Conservation (phyloP, 2,797 vertebrate species). For the Muscicapa comitata region DNA sequence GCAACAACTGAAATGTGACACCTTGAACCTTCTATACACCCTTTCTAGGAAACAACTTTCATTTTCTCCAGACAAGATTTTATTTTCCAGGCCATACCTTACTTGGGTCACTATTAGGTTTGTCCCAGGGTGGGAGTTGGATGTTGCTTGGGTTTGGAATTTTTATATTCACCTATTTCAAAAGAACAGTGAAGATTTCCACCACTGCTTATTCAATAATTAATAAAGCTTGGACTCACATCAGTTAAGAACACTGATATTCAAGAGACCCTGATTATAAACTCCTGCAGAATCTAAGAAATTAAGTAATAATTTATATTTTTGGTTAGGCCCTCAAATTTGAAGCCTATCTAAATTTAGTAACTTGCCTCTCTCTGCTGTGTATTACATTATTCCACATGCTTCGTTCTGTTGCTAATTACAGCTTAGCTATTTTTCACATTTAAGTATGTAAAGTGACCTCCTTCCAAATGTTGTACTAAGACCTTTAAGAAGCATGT, state of each 20-base stretch:
- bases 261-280: not conserved
- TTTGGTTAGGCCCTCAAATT: not conserved
- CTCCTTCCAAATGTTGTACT: not conserved
- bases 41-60: not conserved
- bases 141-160: not conserved
- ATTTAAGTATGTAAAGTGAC: not conserved
- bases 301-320: not conserved
- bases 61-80: not conserved
- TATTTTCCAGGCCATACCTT: not conserved
- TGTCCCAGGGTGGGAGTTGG: fast-evolving
- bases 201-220: not conserved
- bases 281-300: not conserved
- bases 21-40: not conserved
- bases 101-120: not conserved
- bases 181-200: not conserved
- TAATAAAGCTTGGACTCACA: not conserved
- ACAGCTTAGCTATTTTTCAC: not conserved
- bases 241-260: not conserved
- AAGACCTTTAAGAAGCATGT: not conserved
- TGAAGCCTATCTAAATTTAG: not conserved
- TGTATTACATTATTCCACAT: not conserved
- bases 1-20: not conserved
- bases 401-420: not conserved
- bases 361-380: not conserved
- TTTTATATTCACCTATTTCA: not conserved